Percentiles rank a stretch among this genome's conserved stretches.
Conservation (phyloP, 2,797 vertebrate genomes). For the Platyrinchus mystaceus region DNA sequence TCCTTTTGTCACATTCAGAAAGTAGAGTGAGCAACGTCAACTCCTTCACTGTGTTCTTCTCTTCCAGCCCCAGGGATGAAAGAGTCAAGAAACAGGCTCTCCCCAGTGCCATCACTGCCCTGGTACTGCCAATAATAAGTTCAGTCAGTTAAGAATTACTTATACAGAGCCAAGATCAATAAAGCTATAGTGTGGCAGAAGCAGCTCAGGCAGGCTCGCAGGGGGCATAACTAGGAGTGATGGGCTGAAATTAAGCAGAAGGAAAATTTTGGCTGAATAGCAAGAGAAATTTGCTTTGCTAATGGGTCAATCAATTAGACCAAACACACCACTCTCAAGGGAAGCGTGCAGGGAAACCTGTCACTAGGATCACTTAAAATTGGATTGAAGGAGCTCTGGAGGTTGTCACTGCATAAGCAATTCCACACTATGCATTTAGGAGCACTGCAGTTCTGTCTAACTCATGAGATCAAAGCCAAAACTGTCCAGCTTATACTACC, state of each 20-base stretch:
- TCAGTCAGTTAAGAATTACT: constrained; percentile 1
- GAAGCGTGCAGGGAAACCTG: constrained; percentile 11
- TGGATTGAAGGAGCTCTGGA: not conserved
- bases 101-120: not conserved
- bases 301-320: constrained; percentile 64
- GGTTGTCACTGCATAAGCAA: constrained; percentile 19
- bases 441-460: not conserved
- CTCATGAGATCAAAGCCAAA: not conserved
- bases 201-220: not conserved
- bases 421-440: not conserved
- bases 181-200: not conserved
- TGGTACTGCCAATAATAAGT: not conserved
- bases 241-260: constrained; percentile 60
- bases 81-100: not conserved
- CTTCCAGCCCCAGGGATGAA: not conserved
- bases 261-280: constrained; percentile 56
- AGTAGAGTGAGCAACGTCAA: not conserved
- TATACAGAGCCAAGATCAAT: constrained; percentile 14
- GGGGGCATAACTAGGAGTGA: constrained; percentile 43
- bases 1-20: not conserved
- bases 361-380: constrained; percentile 32
- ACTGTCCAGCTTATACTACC: not conserved
- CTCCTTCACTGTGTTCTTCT: not conserved
- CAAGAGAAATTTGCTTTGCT: constrained; percentile 67
- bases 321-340: not conserved